Evolutionary conservation across 2,888 invertebrate species (phyloP).

Genomic region (Diaperis boleti): DNA sequence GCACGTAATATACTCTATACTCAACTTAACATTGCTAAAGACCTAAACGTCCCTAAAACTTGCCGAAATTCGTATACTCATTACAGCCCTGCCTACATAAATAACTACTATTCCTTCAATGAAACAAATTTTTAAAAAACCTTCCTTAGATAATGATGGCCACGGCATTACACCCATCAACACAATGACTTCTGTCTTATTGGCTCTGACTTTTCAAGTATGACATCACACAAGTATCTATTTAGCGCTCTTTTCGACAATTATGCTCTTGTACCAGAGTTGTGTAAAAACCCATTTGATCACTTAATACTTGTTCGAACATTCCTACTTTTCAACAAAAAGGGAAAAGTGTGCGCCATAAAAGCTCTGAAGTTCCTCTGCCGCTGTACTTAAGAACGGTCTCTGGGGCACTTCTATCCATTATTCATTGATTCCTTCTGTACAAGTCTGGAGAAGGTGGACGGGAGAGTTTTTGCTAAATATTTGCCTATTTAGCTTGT

Average conservation of each 20-base stretch:
- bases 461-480: constrained; percentile 51
- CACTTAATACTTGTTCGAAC: constrained; percentile 49
- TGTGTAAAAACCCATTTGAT: constrained; percentile 45
- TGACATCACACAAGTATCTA: constrained; percentile 30
- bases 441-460: constrained; percentile 46
- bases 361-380: constrained; percentile 57
- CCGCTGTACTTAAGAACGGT: constrained; percentile 56
- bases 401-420: constrained; percentile 57
- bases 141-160: too few relatives aligned
- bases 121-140: too few relatives aligned
- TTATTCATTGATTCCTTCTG: constrained; percentile 59
- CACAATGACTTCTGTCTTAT: neutral
- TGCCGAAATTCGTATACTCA: too few relatives aligned
- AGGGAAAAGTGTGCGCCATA: constrained; percentile 51
- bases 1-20: too few relatives aligned
- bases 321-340: constrained; percentile 43
- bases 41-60: too few relatives aligned
- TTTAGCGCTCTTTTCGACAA: constrained; percentile 25
- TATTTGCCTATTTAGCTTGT: constrained; percentile 52
- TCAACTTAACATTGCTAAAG: too few relatives aligned
- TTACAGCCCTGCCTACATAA: too few relatives aligned
- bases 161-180: too few relatives aligned
- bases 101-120: too few relatives aligned
- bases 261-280: constrained; percentile 34
- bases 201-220: neutral